These are phyloP conservation scores for Notodonta dromedarius DNA, from an alignment of 2,888 invertebrate species.

Conservation along the genomic window DNA sequence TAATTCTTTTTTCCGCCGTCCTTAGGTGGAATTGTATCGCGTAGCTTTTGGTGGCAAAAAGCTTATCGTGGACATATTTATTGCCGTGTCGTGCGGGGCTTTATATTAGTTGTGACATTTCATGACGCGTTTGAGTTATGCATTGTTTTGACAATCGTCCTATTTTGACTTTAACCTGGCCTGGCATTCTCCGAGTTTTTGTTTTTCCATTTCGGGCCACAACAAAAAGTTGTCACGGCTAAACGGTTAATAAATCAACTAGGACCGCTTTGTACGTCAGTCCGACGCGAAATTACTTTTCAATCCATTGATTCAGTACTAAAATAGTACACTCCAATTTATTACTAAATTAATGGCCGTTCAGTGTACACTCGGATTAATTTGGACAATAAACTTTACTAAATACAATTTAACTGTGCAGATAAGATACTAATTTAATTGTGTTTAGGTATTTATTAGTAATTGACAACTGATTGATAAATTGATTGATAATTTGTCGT, in stretches of 20 bases:
- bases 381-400: background rate
- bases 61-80: background rate
- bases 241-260: background rate
- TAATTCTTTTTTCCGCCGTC: slow-evolving; percentile 1
- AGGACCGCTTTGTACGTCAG: background rate
- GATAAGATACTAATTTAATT: too few species aligned
- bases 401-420: too few species aligned
- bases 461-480: too few species aligned
- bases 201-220: background rate
- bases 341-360: background rate
- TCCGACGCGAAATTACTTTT: background rate
- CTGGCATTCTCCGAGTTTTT: background rate
- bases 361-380: background rate
- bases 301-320: background rate
- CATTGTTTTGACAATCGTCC: background rate
- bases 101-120: background rate
- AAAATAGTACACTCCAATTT: background rate
- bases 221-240: background rate
- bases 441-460: too few species aligned
- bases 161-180: background rate
- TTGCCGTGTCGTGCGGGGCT: background rate
- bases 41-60: background rate
- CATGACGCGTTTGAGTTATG: background rate
- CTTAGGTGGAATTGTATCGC: background rate
- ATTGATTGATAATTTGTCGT: too few species aligned